Conservation (phyloP, 2,113 vertebrate species). For the Engraulis encrasicolus region DNA sequence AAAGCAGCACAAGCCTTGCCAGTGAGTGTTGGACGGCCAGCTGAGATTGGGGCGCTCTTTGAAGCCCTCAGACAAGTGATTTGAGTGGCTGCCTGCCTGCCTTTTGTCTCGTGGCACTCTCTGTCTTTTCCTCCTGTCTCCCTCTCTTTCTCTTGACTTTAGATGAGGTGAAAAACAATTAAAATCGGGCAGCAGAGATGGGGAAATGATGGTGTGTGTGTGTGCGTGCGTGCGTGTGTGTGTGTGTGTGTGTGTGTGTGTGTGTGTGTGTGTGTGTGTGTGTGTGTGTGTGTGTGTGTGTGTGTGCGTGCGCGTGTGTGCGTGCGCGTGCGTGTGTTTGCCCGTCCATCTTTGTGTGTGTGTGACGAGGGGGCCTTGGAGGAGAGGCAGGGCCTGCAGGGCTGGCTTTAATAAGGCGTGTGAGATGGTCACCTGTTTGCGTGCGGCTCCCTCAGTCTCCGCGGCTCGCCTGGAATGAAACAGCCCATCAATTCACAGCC, state of each 20-base stretch:
- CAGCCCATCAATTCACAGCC: slow-evolving; percentile 57
- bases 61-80: slow-evolving; percentile 1
- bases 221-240: neutral
- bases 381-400: slow-evolving; percentile 46
- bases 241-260: neutral
- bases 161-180: slow-evolving; percentile 35
- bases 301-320: too few relatives aligned
- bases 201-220: neutral
- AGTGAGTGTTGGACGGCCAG: slow-evolving; percentile 2
- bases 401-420: slow-evolving; percentile 55
- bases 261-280: neutral
- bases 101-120: slow-evolving; percentile 1
- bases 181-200: slow-evolving; percentile 5
- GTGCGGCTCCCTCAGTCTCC: slow-evolving; percentile 46
- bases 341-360: too few relatives aligned
- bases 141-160: neutral
- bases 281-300: slow-evolving; percentile 5
- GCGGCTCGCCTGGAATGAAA: slow-evolving; percentile 48
- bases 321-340: too few relatives aligned
- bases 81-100: slow-evolving; percentile 18
- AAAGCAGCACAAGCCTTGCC: neutral
- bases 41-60: slow-evolving; percentile 19
- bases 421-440: slow-evolving; percentile 47
- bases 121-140: neutral
- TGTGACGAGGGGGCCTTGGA: slow-evolving; percentile 43